A percentile compares a stretch with the other conserved stretches of the same genome.
Conservation (phyloP, 2,888 invertebrate genomes). For the Miltochrista miniata region DNA sequence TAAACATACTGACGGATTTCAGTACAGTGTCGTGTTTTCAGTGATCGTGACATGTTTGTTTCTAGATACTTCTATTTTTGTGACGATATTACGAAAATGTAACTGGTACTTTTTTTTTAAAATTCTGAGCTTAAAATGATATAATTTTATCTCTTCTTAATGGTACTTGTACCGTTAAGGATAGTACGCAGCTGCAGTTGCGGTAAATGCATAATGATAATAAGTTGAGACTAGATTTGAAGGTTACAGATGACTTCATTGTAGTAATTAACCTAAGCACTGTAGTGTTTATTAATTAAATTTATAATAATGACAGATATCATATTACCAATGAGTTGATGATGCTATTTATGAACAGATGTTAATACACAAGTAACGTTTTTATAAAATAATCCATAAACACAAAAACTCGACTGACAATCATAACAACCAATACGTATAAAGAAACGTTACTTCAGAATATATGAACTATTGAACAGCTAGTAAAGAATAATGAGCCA, state of each 20-base stretch:
- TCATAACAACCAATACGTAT: too few species aligned
- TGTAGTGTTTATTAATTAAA: too few species aligned
- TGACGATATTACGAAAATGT: constrained; percentile 57
- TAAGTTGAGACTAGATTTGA: background rate
- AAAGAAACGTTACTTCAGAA: constrained; percentile 19
- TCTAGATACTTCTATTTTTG: constrained; percentile 71
- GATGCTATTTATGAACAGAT: too few species aligned
- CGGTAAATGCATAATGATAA: background rate
- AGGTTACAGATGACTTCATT: constrained; percentile 5
- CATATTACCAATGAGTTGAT: too few species aligned
- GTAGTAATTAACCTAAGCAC: background rate
- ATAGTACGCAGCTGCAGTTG: background rate
- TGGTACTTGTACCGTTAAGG: too few species aligned
- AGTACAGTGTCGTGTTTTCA: constrained; percentile 50
- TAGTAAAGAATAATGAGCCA: constrained; percentile 33
- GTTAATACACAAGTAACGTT: constrained; percentile 3
- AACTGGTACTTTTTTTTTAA: constrained; percentile 62
- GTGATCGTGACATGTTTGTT: constrained; percentile 64
- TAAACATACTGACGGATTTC: constrained; percentile 22
- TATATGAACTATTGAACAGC: constrained; percentile 24
- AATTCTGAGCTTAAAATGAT: constrained; percentile 34
- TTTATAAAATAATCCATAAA: too few species aligned
- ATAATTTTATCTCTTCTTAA: background rate
- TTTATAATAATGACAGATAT: too few species aligned
- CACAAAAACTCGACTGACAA: too few species aligned